These are phyloP conservation scores for Cinclus cinclus DNA, from an alignment of 2,113 vertebrate genomes.

Conservation along the genomic window DNA sequence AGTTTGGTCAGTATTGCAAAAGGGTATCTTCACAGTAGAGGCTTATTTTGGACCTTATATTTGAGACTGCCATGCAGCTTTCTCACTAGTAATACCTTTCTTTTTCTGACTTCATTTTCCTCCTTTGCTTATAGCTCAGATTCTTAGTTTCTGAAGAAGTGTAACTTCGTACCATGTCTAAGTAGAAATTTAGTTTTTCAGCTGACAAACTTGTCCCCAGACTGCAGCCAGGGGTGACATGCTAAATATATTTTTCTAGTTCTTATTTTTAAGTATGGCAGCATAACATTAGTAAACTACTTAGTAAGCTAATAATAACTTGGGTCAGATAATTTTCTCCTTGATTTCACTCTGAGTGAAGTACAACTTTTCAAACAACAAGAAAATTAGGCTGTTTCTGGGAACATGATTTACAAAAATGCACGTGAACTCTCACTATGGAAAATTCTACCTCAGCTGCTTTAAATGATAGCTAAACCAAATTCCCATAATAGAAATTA, in stretches of 20 bases:
- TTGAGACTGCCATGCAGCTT: neutral
- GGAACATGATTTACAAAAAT: neutral
- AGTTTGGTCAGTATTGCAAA: neutral
- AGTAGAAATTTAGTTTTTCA: neutral
- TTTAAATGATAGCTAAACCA: neutral
- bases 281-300: neutral
- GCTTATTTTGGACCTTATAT: neutral
- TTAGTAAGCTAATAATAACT: neutral
- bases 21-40: neutral
- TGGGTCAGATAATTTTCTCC: neutral
- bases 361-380: neutral
- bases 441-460: neutral
- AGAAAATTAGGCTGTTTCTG: neutral
- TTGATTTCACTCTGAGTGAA: neutral
- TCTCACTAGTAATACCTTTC: neutral
- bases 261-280: neutral
- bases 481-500: neutral
- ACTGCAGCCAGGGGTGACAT: neutral
- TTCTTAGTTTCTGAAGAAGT: neutral
- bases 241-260: neutral
- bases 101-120: neutral
- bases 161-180: neutral
- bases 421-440: neutral
- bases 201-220: neutral
- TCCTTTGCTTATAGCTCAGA: neutral